These are phyloP conservation scores for Eupithecia dodoneata DNA, from an alignment of 2,888 invertebrate species.

Conservation along the genomic window DNA sequence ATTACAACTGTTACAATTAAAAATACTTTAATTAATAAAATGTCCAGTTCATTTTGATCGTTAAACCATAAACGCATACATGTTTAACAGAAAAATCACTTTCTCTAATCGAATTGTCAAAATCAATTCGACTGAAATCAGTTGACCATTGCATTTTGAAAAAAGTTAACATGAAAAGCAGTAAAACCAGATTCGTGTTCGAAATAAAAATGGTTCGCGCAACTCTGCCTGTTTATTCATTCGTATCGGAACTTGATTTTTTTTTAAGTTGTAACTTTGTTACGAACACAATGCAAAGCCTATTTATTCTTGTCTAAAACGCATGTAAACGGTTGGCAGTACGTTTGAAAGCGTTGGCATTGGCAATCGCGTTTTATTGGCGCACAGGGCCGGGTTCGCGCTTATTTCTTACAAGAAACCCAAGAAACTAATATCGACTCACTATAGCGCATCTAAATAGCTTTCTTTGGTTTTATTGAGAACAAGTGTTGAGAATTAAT, in stretches of 20 bases:
- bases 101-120: slow-evolving; percentile 17
- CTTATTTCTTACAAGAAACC: not conserved
- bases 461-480: slow-evolving; percentile 2
- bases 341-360: slow-evolving; percentile 51
- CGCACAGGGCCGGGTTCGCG: slow-evolving; percentile 40
- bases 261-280: slow-evolving; percentile 46
- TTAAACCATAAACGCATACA: not conserved
- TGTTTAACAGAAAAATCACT: slow-evolving; percentile 6
- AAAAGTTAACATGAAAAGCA: slow-evolving; percentile 33
- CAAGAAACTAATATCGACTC: slow-evolving; percentile 1
- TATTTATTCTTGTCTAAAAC: slow-evolving; percentile 63
- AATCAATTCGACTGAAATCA: slow-evolving; percentile 34
- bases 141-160: slow-evolving; percentile 32
- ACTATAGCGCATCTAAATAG: slow-evolving; percentile 2
- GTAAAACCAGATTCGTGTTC: slow-evolving; percentile 32
- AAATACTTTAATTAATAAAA: not conserved
- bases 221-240: slow-evolving; percentile 37
- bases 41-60: not conserved
- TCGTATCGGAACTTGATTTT: slow-evolving; percentile 37
- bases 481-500: not conserved
- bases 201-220: slow-evolving; percentile 34
- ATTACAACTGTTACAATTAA: not conserved
- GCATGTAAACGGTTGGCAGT: slow-evolving; percentile 55
- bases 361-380: slow-evolving; percentile 63
- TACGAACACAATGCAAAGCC: slow-evolving; percentile 50